Evolutionary conservation across 2,888 invertebrate genomes (phyloP), one percentile per base, ranked within the genome.

Genomic region (Sinotaia quadrata): DNA sequence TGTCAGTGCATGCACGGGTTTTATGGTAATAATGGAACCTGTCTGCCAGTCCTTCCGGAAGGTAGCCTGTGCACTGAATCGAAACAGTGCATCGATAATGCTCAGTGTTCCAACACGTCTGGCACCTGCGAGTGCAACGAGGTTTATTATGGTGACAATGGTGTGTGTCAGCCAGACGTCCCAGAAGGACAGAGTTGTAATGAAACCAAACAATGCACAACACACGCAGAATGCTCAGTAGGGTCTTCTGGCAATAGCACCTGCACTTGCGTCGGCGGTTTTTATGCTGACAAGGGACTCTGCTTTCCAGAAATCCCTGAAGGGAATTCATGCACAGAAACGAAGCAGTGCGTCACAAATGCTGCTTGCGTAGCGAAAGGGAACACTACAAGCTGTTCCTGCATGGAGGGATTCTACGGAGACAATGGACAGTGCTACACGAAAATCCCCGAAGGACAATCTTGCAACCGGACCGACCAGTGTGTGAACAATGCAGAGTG

Each of bases 401-500:
- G 72, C 21, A 47, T 51, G 18, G 66, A 72, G n/a, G 72, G 68
- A 0, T 72, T 68, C 34, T 72, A 66, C 44, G 66, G 61, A 24
- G 66, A 61, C 18, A 47, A 47, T 12, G 72, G 72, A 0, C 68
- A 47, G 36, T 71, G 71, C 34, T 4, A 24, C 7, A 27, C 68
- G 2, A 60, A 52, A 31, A 68, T 71, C 24, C 65, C 65, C 10
- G 63, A 65, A 36, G 58, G 62, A 4, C 44, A 41, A 27, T n/a
- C 27, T 12, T 70, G 70, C 37, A 67, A 67, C 57, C 47, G 58
- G 2, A 62, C 62, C 2, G 41, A 61, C 8, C 67, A 70, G 58
- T 70, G 70, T 57, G 67, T 49, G 37, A 61, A 54, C 18, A n/a
- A 72, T 33, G 65, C 72, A 12, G 37, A 63, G 33, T 72, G 72